Evolutionary conservation across 2,113 vertebrate genomes (phyloP).

Genomic region (Cygnus atratus): DNA sequence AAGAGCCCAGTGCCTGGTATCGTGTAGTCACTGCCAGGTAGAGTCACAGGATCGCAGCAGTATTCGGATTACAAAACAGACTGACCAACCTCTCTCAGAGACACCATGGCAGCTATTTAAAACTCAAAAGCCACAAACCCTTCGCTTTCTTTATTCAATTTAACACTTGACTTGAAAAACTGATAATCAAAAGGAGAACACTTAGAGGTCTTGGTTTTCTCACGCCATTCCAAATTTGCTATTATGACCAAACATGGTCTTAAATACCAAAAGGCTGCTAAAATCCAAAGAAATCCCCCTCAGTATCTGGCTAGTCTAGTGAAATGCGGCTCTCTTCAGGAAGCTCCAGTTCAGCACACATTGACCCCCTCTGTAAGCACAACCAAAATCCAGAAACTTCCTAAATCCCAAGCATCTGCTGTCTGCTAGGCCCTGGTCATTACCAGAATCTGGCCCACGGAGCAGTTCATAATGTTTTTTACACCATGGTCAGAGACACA

Average conservation of each 20-base stretch:
- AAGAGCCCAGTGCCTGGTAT: not conserved
- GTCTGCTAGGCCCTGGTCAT: not conserved
- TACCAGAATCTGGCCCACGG: not conserved
- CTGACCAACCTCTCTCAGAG: not conserved
- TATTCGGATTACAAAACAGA: not conserved
- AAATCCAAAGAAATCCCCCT: not conserved
- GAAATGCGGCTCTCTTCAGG: not conserved
- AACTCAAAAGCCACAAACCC: not conserved
- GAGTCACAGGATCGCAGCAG: not conserved
- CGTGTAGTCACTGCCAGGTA: not conserved
- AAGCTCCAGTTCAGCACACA: not conserved
- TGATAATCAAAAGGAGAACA: not conserved
- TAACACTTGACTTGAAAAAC: not conserved
- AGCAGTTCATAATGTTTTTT: fast-evolving
- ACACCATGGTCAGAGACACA: not conserved
- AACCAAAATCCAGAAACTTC: not conserved
- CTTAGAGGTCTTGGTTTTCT: not conserved
- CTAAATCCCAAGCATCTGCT: not conserved
- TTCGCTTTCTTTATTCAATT: not conserved
- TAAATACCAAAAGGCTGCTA: not conserved
- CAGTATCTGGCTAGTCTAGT: not conserved
- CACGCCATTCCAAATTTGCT: not conserved
- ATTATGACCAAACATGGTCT: not conserved
- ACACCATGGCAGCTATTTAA: not conserved
- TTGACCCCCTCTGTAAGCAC: not conserved